phyloP scores from a whole-genome alignment of 2,113 vertebrate genomes.

The Pholis gunnellus region DNA sequence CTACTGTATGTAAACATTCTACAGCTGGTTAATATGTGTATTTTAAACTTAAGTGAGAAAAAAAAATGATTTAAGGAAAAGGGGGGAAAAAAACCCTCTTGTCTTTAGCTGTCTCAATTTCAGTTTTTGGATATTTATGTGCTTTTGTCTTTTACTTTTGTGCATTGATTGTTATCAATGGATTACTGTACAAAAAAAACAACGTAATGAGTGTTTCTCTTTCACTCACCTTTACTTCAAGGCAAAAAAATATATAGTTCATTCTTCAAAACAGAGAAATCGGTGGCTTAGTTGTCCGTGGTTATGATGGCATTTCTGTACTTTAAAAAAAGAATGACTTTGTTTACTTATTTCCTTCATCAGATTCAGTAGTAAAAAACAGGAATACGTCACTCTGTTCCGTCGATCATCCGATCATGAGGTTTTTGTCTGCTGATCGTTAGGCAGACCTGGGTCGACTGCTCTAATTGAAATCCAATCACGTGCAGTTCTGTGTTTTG shows the following conservation, averaged over 20 bases:
- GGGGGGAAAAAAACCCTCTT: conserved; percentile 52
- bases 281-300: conserved; percentile 70
- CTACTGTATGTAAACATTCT: conserved; percentile 71
- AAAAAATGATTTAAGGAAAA: conserved; percentile 20
- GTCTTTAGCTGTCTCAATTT: conserved; percentile 74
- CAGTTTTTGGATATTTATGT: conserved; percentile 75
- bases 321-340: conserved; percentile 44
- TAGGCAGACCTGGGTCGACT: conserved; percentile 31
- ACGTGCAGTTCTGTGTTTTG: not conserved
- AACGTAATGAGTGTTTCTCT: conserved; percentile 60
- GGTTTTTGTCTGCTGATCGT: conserved; percentile 52
- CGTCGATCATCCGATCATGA: conserved; percentile 56
- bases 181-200: conserved; percentile 69
- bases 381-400: conserved; percentile 53
- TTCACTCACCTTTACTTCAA: conserved; percentile 65
- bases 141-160: conserved; percentile 77
- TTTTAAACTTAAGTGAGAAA: conserved; percentile 71
- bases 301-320: conserved; percentile 72
- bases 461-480: not conserved
- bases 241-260: conserved; percentile 39
- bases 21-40: conserved; percentile 72
- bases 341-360: conserved; percentile 53
- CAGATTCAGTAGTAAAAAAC: conserved; percentile 50
- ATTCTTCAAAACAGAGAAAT: conserved; percentile 59
- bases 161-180: conserved; percentile 77